A percentile compares a stretch with the other conserved stretches of the same genome.
These are phyloP conservation scores for Bombus polaris DNA, from an alignment of 1,140 invertebrate genomes.

Conservation along the genomic window DNA sequence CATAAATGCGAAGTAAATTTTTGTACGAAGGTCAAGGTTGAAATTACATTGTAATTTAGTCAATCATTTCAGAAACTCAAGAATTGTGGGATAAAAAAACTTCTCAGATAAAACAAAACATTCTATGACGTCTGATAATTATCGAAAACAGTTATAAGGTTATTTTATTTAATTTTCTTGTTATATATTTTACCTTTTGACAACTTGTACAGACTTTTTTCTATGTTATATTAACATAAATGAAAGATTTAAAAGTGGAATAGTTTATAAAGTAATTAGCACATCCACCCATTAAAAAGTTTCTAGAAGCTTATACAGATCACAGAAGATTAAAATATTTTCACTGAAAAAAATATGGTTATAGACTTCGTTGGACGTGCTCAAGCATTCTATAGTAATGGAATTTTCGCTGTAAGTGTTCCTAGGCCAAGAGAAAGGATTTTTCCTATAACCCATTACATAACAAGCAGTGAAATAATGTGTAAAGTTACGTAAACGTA, in stretches of 20 bases:
- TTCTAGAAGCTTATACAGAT: background rate
- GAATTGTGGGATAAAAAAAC: background rate
- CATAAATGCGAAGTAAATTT: background rate
- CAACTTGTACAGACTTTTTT: too few relatives aligned
- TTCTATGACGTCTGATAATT: background rate
- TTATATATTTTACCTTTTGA: too few relatives aligned
- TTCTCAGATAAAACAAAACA: background rate
- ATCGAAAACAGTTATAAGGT: background rate
- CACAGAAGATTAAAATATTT: background rate
- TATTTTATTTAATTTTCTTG: background rate
- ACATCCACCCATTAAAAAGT: background rate
- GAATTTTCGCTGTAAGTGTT: background rate
- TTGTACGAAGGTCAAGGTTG: background rate
- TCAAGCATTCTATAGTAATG: background rate
- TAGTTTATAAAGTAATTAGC: background rate
- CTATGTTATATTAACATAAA: too few relatives aligned
- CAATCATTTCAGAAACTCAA: background rate
- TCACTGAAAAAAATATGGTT: background rate
- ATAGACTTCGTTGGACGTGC: background rate
- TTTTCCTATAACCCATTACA: background rate
- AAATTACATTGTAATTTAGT: background rate
- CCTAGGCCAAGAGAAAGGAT: background rate
- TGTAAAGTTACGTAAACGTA: background rate
- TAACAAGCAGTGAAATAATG: background rate
- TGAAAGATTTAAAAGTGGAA: too few relatives aligned